A percentile compares a stretch with the other conserved stretches of the same genome.
phyloP scores from a whole-genome alignment of 1,140 invertebrate genomes.

The Oreohelix idahoensis region DNA sequence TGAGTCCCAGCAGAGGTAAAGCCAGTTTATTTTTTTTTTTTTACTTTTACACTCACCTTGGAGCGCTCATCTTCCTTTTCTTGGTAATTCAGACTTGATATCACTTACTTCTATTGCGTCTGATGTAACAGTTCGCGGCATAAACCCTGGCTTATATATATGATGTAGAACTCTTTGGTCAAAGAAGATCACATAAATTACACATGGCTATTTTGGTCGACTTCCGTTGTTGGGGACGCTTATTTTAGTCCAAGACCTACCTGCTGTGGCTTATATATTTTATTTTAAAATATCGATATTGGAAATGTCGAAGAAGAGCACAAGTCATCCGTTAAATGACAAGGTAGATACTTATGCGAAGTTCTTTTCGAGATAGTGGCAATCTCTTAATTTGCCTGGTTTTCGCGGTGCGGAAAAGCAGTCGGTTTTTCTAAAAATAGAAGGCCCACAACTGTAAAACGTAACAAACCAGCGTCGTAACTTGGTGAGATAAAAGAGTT shows the following conservation, averaged over 20 bases:
- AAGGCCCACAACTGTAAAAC: too few relatives aligned
- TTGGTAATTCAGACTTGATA: too few relatives aligned
- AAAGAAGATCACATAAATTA: neutral
- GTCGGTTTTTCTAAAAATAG: too few relatives aligned
- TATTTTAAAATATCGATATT: neutral
- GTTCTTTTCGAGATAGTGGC: neutral
- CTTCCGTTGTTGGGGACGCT: constrained; percentile 27
- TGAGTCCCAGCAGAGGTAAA: too few relatives aligned
- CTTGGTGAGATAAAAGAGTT: too few relatives aligned
- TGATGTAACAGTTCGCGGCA: neutral
- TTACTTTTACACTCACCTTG: neutral
- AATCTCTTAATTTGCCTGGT: too few relatives aligned
- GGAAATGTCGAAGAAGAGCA: neutral
- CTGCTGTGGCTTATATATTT: neutral
- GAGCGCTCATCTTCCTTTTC: neutral
- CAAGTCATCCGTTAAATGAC: neutral
- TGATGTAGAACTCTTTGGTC: neutral
- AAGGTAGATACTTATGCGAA: neutral
- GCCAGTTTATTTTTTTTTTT: too few relatives aligned
- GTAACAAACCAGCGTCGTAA: too few relatives aligned
- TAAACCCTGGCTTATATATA: neutral
- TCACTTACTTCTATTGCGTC: too few relatives aligned
- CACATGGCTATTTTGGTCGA: neutral
- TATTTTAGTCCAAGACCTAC: too few relatives aligned
- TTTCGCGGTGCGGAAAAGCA: too few relatives aligned